phyloP scores from a whole-genome alignment of 2,113 vertebrate genomes.

The Hemibagrus wyckioides region DNA sequence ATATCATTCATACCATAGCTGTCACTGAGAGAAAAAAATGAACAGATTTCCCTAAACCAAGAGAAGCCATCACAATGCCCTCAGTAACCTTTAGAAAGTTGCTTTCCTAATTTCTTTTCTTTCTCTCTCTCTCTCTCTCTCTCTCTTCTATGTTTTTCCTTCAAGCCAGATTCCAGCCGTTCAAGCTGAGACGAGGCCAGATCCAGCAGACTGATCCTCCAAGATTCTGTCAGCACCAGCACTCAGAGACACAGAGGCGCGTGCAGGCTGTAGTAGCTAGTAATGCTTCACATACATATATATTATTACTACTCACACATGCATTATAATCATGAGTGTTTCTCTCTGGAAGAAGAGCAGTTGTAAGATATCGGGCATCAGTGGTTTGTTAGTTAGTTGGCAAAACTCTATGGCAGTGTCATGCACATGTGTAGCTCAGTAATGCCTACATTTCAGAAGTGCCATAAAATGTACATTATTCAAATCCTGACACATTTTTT shows the following conservation, averaged over 20 bases:
- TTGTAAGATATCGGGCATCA: background rate
- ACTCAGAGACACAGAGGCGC: slow-evolving; percentile 38
- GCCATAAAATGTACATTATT: background rate
- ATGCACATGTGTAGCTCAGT: background rate
- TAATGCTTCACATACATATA: slow-evolving; percentile 17
- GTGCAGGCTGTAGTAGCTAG: slow-evolving; percentile 16
- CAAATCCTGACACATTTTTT: slow-evolving; percentile 5
- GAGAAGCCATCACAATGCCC: slow-evolving; percentile 2
- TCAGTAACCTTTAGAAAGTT: background rate
- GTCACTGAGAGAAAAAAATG: background rate
- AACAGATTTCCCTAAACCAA: slow-evolving; percentile 19
- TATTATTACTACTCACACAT: background rate
- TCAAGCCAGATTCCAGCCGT: slow-evolving; percentile 47
- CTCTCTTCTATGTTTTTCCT: background rate
- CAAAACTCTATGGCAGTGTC: background rate
- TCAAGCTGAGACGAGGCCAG: slow-evolving; percentile 29
- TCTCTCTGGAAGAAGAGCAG: background rate
- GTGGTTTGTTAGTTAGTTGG: background rate
- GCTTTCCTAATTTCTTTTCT: background rate
- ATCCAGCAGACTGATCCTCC: slow-evolving; percentile 36
- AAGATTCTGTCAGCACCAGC: slow-evolving; percentile 51
- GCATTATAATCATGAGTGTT: background rate
- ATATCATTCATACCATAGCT: background rate
- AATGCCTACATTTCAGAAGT: background rate
- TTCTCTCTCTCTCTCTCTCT: slow-evolving; percentile 2